Percentiles rank a stretch among this genome's conserved stretches.
Conservation (phyloP, 1,140 invertebrate genomes). For the Chironomus striatipennis region DNA sequence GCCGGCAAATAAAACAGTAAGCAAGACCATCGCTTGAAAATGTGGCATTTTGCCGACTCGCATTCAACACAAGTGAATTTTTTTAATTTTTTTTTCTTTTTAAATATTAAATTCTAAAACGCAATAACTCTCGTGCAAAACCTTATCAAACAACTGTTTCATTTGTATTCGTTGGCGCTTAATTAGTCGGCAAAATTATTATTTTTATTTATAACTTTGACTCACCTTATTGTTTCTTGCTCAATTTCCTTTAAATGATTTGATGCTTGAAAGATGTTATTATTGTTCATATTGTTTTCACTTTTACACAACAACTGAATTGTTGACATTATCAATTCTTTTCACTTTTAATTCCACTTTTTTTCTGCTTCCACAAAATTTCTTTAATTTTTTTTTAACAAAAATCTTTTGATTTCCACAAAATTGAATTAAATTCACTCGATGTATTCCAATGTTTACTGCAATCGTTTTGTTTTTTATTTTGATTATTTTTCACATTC, state of each 20-base stretch:
- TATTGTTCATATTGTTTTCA: constrained; percentile 21
- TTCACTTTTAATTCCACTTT: neutral
- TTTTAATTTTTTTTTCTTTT: no score
- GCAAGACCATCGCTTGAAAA: no score
- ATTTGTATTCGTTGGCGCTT: neutral
- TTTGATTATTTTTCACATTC: neutral
- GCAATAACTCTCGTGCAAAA: neutral
- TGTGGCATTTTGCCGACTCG: neutral
- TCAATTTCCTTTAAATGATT: constrained; percentile 20
- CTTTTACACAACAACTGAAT: constrained; percentile 22
- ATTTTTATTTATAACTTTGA: neutral
- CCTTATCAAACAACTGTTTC: neutral
- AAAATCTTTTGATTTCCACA: neutral
- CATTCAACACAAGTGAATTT: neutral
- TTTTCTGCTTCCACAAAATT: neutral
- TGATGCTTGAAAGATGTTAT: constrained; percentile 19
- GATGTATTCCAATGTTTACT: neutral
- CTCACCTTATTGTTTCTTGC: constrained; percentile 19
- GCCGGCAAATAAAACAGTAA: constrained; percentile 4
- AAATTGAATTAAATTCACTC: no score
- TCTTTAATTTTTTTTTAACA: neutral
- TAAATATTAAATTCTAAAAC: neutral
- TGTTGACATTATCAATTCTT: constrained; percentile 19
- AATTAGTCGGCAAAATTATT: neutral
- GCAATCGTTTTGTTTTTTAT: constrained; percentile 1